Conservation (phyloP, 2,113 vertebrate genomes). For the Oreocharis arfaki region DNA sequence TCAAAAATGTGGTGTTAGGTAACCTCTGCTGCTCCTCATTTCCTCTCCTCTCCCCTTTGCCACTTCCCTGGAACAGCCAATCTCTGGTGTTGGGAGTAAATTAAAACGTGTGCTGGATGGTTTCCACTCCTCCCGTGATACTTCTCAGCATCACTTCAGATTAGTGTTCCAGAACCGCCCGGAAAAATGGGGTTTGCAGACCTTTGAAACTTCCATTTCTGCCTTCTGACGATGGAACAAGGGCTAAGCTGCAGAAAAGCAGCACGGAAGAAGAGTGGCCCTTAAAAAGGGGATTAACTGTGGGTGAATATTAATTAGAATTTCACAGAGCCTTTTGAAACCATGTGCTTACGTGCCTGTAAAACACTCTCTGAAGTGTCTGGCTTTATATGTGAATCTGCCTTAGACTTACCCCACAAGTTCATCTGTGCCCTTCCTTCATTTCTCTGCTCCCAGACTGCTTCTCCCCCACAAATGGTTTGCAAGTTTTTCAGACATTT, state of each 20-base stretch:
- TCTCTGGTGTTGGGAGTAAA: neutral
- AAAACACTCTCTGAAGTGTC: neutral
- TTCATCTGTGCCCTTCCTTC: neutral
- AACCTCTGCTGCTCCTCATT: slow-evolving; percentile 49
- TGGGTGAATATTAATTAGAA: neutral
- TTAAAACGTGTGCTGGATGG: neutral
- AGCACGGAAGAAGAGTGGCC: neutral
- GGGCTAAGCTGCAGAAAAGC: neutral
- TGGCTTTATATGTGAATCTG: neutral
- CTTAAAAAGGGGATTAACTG: neutral
- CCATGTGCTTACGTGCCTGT: neutral
- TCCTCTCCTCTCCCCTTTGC: slow-evolving; percentile 21
- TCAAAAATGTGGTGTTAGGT: neutral
- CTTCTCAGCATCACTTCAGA: neutral
- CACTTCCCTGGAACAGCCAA: slow-evolving; percentile 7
- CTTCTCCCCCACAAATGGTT: neutral
- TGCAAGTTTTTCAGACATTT: neutral
- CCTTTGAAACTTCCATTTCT: neutral
- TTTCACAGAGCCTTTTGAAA: neutral
- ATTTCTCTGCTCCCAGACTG: neutral
- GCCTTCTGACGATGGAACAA: neutral
- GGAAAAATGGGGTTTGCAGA: slow-evolving; percentile 16
- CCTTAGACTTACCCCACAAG: neutral
- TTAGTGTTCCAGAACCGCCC: neutral
- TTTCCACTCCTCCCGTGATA: neutral